phyloP scores from a whole-genome alignment of 2,113 vertebrate genomes.

The Bucco capensis region DNA sequence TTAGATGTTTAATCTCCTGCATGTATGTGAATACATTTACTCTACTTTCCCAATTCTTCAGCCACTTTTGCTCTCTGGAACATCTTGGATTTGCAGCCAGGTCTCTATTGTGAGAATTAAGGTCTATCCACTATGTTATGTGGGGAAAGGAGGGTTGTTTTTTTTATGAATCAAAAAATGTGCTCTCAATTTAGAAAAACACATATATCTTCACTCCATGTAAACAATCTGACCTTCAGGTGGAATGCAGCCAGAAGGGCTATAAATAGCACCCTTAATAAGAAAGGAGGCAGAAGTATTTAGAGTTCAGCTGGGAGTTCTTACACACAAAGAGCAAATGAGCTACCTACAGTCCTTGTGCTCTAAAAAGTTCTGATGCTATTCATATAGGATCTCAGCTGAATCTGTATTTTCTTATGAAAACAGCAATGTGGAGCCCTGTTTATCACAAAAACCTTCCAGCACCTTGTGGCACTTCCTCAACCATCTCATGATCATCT shows the following conservation, averaged over 20 bases:
- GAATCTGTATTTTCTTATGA: background rate
- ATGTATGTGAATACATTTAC: background rate
- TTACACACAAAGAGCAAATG: background rate
- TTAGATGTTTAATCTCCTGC: background rate
- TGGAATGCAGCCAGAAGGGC: conserved; percentile 64
- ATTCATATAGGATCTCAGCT: background rate
- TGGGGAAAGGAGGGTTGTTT: conserved; percentile 34
- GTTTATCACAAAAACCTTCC: background rate
- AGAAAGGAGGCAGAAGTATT: conserved; percentile 16
- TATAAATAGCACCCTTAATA: conserved; percentile 69
- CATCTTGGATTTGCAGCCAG: background rate
- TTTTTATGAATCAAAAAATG: conserved; percentile 48
- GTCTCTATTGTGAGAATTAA: background rate
- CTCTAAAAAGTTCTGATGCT: background rate
- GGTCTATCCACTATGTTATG: background rate
- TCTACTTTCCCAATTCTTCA: background rate
- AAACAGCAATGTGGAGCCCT: background rate
- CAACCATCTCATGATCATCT: background rate
- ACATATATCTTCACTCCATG: conserved; percentile 58
- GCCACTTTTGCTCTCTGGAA: background rate
- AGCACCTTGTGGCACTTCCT: background rate
- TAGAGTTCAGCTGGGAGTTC: background rate
- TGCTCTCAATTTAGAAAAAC: conserved; percentile 64
- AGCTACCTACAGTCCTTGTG: background rate
- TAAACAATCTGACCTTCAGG: conserved; percentile 71